phyloP scores from a whole-genome alignment of 2,113 vertebrate genomes.

The Poicephalus meyeri region DNA sequence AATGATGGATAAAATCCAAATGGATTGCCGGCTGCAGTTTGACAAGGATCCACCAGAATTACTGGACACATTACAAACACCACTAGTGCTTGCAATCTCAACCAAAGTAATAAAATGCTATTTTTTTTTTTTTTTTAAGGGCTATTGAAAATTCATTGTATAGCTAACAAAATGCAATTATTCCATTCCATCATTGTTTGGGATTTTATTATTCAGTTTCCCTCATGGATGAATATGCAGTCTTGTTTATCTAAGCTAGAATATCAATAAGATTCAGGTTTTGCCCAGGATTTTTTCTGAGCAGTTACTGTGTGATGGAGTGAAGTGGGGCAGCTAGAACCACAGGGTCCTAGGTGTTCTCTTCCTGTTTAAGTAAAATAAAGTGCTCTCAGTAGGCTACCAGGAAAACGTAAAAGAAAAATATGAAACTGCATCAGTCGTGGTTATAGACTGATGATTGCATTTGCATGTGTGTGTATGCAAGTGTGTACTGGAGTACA shows the following conservation, averaged over 20 bases:
- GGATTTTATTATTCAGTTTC: neutral
- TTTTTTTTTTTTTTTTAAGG: neutral
- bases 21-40: constrained; percentile 29
- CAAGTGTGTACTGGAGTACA: neutral
- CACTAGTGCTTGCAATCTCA: neutral
- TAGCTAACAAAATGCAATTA: neutral
- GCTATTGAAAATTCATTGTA: neutral
- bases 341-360: neutral
- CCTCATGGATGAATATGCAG: neutral
- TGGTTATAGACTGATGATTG: neutral
- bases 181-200: neutral
- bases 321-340: neutral
- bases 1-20: constrained; percentile 43
- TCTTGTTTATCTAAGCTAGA: neutral
- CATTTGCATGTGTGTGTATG: neutral
- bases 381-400: neutral
- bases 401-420: constrained; percentile 17
- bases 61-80: neutral
- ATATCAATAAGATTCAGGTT: neutral
- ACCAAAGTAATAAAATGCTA: neutral
- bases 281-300: neutral
- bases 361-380: constrained; percentile 10
- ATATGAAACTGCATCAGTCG: neutral
- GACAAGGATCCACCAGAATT: neutral
- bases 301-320: neutral